A percentile compares a stretch with the other conserved stretches of the same genome.
Conservation (phyloP, 2,113 vertebrate species). For the Ochotona curzoniae region DNA sequence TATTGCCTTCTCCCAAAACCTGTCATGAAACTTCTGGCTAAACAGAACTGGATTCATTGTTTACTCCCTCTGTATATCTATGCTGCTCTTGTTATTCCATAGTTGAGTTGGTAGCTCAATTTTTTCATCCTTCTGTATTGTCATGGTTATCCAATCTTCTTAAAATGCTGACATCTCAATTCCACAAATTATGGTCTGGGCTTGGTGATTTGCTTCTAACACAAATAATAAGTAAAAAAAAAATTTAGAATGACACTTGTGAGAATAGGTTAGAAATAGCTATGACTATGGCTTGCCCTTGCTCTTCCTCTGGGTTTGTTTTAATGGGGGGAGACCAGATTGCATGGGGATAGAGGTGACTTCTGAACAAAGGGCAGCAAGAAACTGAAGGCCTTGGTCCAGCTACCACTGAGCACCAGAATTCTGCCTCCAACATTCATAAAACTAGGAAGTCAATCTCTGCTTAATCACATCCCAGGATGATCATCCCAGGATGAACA, state of each 20-base stretch:
- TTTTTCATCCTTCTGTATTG: neutral
- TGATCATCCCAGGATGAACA: too few relatives aligned
- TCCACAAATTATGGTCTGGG: neutral
- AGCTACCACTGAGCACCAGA: neutral
- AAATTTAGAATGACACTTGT: neutral
- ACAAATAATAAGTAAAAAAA: neutral
- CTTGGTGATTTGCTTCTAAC: neutral
- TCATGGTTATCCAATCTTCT: neutral
- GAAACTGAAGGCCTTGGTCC: neutral
- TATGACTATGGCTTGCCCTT: neutral
- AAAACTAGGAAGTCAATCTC: neutral
- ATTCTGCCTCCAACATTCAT: neutral
- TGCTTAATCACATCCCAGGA: neutral
- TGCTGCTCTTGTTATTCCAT: neutral
- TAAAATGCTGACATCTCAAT: neutral
- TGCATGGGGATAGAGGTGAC: fast-evolving
- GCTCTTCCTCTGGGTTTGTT: neutral
- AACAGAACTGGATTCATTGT: neutral
- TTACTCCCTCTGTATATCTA: neutral
- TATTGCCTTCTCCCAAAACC: neutral
- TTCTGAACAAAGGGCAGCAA: neutral
- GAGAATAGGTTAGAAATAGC: neutral
- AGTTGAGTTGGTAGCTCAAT: neutral
- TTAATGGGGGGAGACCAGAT: fast-evolving
- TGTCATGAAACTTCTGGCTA: neutral